phyloP scores from a whole-genome alignment of 2,888 invertebrate genomes.

The Gymnosoma rotundatum region DNA sequence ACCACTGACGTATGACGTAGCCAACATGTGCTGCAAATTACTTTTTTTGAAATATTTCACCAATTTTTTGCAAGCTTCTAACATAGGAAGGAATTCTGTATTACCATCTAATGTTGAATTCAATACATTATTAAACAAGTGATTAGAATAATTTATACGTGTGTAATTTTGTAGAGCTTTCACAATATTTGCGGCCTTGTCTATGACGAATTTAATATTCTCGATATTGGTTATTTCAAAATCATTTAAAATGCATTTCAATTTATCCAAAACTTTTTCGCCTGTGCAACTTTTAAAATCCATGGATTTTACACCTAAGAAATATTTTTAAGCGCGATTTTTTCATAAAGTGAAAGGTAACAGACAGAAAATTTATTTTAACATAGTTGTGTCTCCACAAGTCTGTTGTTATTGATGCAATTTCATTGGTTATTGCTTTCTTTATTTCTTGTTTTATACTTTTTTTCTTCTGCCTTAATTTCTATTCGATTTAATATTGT shows the following conservation, averaged over 20 bases:
- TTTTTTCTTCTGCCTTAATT: slow-evolving; percentile 25
- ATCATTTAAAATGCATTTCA: not conserved
- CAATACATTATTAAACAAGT: slow-evolving; percentile 7
- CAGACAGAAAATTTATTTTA: slow-evolving; percentile 14
- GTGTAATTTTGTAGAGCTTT: slow-evolving; percentile 18
- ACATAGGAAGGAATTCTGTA: not conserved
- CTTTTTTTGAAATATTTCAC: not conserved
- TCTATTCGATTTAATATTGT: slow-evolving; percentile 34
- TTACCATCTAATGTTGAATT: not conserved
- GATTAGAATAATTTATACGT: slow-evolving; percentile 34
- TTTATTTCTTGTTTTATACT: slow-evolving; percentile 13
- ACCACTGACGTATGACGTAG: slow-evolving; percentile 3
- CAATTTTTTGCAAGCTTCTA: slow-evolving; percentile 13
- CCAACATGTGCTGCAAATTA: not conserved
- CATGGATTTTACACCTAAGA: slow-evolving; percentile 25
- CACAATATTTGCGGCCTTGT: slow-evolving; percentile 3
- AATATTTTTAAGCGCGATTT: not conserved
- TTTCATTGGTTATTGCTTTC: slow-evolving; percentile 18
- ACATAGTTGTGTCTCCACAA: slow-evolving; percentile 8
- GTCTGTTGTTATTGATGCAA: slow-evolving; percentile 29
- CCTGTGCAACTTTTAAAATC: slow-evolving; percentile 21
- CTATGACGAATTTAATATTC: not conserved
- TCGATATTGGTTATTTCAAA: slow-evolving; percentile 17
- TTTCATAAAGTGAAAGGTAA: slow-evolving; percentile 30
- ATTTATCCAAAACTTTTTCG: not conserved